Evolutionary conservation across 2,797 vertebrate genomes (phyloP).

Genomic region (Acrocephalus scirpaceus): DNA sequence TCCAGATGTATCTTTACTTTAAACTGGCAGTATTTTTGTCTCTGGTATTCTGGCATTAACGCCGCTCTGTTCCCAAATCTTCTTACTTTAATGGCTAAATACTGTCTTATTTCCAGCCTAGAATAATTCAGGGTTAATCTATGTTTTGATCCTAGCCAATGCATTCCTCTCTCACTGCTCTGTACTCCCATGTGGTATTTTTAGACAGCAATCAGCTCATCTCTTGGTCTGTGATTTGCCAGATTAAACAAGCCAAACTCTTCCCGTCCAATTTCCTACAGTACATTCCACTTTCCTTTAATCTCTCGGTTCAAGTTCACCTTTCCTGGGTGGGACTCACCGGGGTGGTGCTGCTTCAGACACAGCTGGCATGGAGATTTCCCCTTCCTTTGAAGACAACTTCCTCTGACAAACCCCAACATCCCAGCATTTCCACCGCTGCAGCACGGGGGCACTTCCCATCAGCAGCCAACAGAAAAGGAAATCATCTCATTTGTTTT

Average conservation of each 20-base stretch:
- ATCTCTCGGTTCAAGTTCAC: background rate
- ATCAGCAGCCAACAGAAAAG: background rate
- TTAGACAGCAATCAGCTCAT: background rate
- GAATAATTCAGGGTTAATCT: background rate
- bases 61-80: background rate
- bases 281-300: background rate
- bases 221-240: background rate
- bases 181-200: background rate
- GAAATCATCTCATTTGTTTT: background rate
- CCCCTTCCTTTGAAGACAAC: background rate
- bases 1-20: background rate
- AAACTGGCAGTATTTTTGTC: background rate
- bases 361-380: background rate
- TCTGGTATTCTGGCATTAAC: background rate
- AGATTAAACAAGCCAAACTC: conserved; percentile 35
- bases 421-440: background rate
- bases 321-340: background rate
- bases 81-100: background rate
- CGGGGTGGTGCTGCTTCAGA: background rate
- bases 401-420: background rate
- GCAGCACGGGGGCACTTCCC: background rate
- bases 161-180: background rate
- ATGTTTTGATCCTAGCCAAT: background rate
- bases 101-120: background rate
- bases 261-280: background rate